These are phyloP conservation scores for Fratercula arctica DNA, from an alignment of 2,797 vertebrate species.

Conservation along the genomic window DNA sequence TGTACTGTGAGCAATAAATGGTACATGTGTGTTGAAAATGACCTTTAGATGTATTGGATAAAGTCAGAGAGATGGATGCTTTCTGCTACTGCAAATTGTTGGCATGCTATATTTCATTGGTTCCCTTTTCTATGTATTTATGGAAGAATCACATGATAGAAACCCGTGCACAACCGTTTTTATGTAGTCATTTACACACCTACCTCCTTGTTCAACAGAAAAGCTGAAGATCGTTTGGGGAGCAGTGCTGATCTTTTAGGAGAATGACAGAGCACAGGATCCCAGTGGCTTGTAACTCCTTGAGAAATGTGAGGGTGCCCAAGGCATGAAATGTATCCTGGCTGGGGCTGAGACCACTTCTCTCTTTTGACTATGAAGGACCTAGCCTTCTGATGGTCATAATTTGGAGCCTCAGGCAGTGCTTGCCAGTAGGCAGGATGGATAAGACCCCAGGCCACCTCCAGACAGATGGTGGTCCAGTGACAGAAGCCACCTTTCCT, in stretches of 20 bases:
- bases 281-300: background rate
- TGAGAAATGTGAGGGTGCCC: background rate
- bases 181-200: background rate
- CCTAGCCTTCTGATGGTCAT: accelerated
- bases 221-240: background rate
- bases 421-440: background rate
- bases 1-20: background rate
- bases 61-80: background rate
- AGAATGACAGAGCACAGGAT: background rate
- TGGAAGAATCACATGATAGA: background rate
- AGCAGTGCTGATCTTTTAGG: background rate
- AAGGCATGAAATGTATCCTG: background rate
- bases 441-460: background rate
- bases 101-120: background rate
- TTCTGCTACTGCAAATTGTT: background rate
- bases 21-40: background rate
- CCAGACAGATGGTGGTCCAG: background rate
- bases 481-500: background rate
- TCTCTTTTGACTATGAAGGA: background rate
- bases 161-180: background rate
- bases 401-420: background rate
- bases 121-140: background rate
- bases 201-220: background rate
- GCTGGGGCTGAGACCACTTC: background rate
- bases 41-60: background rate